Percentiles rank a stretch among this genome's conserved stretches.
These are phyloP conservation scores for Osmerus eperlanus DNA, from an alignment of 2,113 vertebrate genomes.

Conservation along the genomic window DNA sequence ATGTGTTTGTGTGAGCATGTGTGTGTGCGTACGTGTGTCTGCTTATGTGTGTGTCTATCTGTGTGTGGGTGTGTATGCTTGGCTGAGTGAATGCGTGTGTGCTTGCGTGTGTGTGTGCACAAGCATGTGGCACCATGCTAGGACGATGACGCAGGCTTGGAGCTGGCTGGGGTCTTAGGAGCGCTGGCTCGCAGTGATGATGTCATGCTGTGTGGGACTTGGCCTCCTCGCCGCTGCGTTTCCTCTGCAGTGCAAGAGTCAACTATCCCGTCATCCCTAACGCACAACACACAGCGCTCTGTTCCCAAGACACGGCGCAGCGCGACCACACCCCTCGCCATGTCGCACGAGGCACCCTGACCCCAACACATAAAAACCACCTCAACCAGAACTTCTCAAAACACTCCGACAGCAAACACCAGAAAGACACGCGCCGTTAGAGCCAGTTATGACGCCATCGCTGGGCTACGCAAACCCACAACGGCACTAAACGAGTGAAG, in stretches of 20 bases:
- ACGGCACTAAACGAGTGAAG: constrained; percentile 55
- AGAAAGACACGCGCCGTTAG: constrained; percentile 38
- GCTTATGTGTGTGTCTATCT: background rate
- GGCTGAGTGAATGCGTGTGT: background rate
- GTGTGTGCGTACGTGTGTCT: background rate
- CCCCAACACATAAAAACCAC: constrained; percentile 32
- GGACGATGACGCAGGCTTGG: constrained; percentile 38
- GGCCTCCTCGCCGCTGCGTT: constrained; percentile 53
- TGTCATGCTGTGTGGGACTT: constrained; percentile 63
- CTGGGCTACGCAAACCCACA: constrained; percentile 38
- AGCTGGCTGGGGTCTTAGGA: constrained; percentile 52
- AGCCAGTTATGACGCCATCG: constrained; percentile 38
- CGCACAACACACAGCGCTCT: constrained; percentile 63
- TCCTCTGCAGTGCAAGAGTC: constrained; percentile 66
- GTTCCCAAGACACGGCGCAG: constrained; percentile 40
- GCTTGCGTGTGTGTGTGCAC: constrained; percentile 18
- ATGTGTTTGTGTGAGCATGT: background rate
- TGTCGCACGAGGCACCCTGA: background rate
- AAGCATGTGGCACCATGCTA: constrained; percentile 11
- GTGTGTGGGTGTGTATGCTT: background rate
- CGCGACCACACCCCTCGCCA: background rate
- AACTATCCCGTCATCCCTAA: constrained; percentile 62
- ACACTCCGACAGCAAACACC: constrained; percentile 45
- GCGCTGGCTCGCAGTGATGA: constrained; percentile 53
- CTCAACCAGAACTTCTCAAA: constrained; percentile 52